phyloP scores from a whole-genome alignment of 2,888 invertebrate species.

The Andrena trimmerana region DNA sequence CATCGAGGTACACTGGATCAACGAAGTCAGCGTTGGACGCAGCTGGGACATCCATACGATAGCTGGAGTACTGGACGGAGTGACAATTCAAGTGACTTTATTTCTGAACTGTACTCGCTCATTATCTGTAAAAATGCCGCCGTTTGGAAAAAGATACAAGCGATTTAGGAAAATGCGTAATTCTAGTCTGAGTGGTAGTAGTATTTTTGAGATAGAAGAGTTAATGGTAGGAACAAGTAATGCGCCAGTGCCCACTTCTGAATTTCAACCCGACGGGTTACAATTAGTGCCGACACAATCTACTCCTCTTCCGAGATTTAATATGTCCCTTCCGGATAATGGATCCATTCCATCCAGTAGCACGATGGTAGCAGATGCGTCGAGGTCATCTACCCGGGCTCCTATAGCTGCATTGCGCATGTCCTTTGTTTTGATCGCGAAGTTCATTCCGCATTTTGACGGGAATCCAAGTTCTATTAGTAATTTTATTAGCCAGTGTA shows the following conservation, averaged over 20 bases:
- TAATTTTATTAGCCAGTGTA: not conserved
- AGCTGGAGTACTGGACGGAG: too few species aligned
- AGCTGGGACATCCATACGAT: too few species aligned
- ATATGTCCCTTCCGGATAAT: not conserved
- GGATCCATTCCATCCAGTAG: not conserved
- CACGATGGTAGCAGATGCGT: not conserved
- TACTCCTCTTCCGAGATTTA: not conserved
- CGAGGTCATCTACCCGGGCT: not conserved
- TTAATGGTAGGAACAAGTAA: not conserved
- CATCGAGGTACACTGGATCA: too few species aligned
- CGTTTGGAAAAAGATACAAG: not conserved
- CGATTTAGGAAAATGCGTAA: not conserved
- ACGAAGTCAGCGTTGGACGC: too few species aligned
- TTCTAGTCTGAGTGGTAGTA: not conserved
- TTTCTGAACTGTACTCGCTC: too few species aligned
- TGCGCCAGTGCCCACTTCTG: not conserved
- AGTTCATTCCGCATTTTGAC: not conserved
- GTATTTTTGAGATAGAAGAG: not conserved
- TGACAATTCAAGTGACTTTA: too few species aligned
- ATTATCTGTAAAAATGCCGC: not conserved
- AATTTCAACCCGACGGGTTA: not conserved
- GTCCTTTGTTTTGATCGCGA: not conserved
- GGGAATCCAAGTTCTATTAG: not conserved
- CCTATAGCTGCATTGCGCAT: not conserved
- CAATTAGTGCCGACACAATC: not conserved